Base-by-base conservation (phyloP, 2,113 vertebrate genomes). In the Amia ocellicauda region DNA sequence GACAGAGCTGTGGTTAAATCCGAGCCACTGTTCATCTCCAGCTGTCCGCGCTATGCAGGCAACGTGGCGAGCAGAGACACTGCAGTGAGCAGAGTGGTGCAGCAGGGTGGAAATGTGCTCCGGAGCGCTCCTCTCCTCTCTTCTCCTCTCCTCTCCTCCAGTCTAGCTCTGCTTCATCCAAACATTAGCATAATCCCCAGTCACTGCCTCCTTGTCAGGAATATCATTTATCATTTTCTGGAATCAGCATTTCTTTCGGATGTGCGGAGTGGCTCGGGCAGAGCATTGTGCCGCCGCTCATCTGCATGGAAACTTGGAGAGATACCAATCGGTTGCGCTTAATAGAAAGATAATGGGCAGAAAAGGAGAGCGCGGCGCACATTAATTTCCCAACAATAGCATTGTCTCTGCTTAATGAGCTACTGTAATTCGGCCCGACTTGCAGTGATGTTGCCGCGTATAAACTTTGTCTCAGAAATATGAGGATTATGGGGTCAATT, bases 101-200 rank as follows among this genome's bases (percentile, higher is more conserved):
- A 47, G 14, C 10, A n/a, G 3, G 10, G 43, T 47, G 10, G 10
- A n/a, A 47, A 47, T 47, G n/a, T 47, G n/a, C 13, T 14, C n/a
- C n/a, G n/a, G n/a, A n/a, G n/a, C n/a, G n/a, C n/a, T n/a, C n/a
- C 43, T n/a, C 13, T 47, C 3, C 13, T 47, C 9, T 17, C 3
- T 47, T 14, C 43, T 17, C 16, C 16, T 47, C 4, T 13, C 9
- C 43, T 47, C 16, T 47, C 13, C 4, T 47, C 10, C 3, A n/a
- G 43, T 47, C 43, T 47, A 8, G 16, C 43, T 47, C 3, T 41
- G 59, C 73, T 75, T 74, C 55, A 13, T 70, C 81, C 68, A 43
- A 66, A 61, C 66, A 79, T 82, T 79, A 70, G 52, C 75, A 84
- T 84, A 83, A 84, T 78, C 73, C 73, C 19, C 41, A 75, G 57